Percentiles rank a stretch among this genome's conserved stretches.
These are phyloP conservation scores for Xylota sylvarum DNA, from an alignment of 2,888 invertebrate genomes.

Conservation along the genomic window DNA sequence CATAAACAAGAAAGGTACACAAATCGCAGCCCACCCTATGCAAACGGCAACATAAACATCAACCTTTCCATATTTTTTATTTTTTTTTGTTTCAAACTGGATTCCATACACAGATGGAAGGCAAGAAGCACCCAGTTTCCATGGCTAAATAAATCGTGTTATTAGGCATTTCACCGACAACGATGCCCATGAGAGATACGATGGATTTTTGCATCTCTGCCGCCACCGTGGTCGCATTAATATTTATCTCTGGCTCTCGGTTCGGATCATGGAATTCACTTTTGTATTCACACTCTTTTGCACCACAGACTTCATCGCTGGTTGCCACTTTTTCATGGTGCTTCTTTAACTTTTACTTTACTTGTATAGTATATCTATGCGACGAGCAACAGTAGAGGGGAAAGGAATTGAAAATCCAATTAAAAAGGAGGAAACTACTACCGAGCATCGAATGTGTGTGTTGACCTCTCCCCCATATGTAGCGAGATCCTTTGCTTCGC, in stretches of 20 bases:
- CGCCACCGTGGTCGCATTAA: slow-evolving; percentile 37
- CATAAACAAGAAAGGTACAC: neutral
- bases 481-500: slow-evolving; percentile 25
- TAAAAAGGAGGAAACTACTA: slow-evolving; percentile 62
- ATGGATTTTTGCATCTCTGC: slow-evolving; percentile 37
- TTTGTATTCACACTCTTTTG: slow-evolving; percentile 54
- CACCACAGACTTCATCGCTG: slow-evolving; percentile 6
- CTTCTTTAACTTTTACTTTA: slow-evolving; percentile 16
- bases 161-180: slow-evolving; percentile 56
- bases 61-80: neutral
- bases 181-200: slow-evolving; percentile 55
- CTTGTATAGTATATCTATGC: too few species aligned
- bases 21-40: neutral
- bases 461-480: neutral
- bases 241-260: slow-evolving; percentile 44
- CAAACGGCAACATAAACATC: neutral
- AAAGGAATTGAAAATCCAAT: slow-evolving; percentile 60
- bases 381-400: neutral
- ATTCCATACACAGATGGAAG: slow-evolving; percentile 6
- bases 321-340: slow-evolving; percentile 9
- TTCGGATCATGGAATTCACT: slow-evolving; percentile 36
- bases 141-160: slow-evolving; percentile 59
- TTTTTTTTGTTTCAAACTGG: neutral
- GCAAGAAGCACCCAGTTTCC: slow-evolving; percentile 37
- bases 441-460: slow-evolving; percentile 29